Conservation (phyloP, 2,113 vertebrate genomes). For the Prunella himalayana region DNA sequence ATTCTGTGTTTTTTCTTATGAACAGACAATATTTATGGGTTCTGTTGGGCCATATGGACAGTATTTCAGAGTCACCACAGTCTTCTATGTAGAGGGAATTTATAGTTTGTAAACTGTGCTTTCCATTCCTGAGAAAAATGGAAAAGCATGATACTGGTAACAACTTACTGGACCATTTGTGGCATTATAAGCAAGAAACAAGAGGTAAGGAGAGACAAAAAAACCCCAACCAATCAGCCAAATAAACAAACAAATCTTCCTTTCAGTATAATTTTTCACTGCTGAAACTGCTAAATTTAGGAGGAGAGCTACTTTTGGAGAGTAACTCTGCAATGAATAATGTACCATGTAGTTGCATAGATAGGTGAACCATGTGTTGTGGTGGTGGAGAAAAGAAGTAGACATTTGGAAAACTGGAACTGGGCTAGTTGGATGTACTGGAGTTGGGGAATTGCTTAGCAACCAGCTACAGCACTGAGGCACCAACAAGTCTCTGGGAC, state of each 20-base stretch:
- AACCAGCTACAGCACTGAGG: not conserved
- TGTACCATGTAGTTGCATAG: not conserved
- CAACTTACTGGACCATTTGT: not conserved
- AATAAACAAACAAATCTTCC: not conserved
- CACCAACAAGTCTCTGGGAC: not conserved
- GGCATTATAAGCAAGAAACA: not conserved
- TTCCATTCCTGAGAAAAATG: not conserved
- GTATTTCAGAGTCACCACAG: not conserved
- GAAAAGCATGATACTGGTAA: not conserved
- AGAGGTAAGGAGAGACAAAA: not conserved
- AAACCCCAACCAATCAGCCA: not conserved
- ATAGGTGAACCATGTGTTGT: not conserved
- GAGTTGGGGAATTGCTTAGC: not conserved
- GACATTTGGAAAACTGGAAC: not conserved
- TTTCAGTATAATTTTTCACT: not conserved
- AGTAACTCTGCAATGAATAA: not conserved
- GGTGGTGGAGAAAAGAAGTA: not conserved
- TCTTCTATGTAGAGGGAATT: not conserved
- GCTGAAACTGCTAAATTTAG: not conserved
- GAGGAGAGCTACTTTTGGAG: not conserved
- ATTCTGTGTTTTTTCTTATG: not conserved
- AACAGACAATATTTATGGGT: not conserved
- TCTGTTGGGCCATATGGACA: not conserved
- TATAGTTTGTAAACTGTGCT: not conserved
- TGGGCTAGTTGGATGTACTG: not conserved